These are phyloP conservation scores for Isichthys henryi DNA, from an alignment of 2,113 vertebrate species.

Conservation along the genomic window DNA sequence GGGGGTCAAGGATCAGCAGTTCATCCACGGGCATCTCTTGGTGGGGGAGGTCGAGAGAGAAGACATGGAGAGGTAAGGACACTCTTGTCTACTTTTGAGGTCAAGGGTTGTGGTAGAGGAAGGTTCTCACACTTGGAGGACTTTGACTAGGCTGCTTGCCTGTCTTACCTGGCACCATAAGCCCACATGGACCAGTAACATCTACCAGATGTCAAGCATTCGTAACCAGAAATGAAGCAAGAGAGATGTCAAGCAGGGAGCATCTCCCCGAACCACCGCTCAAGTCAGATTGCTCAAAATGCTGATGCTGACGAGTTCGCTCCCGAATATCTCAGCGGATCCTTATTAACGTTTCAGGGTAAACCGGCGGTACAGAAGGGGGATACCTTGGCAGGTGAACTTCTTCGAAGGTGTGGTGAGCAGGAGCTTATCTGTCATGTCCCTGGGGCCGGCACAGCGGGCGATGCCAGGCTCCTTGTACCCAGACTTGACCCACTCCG, in stretches of 20 bases:
- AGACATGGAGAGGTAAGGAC: conserved; percentile 14
- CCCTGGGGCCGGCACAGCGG: conserved; percentile 85
- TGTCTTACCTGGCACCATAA: conserved; percentile 84
- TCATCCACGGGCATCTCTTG: not conserved
- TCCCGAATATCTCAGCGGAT: not conserved
- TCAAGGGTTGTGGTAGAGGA: conserved; percentile 24
- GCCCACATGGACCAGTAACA: conserved; percentile 86
- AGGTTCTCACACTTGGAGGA: conserved; percentile 41
- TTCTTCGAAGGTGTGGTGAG: conserved; percentile 97
- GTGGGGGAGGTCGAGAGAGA: not conserved
- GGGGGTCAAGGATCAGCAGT: not conserved
- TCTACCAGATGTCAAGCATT: conserved; percentile 66
- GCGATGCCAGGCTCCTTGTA: conserved; percentile 98
- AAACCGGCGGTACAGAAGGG: not conserved
- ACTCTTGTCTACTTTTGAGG: conserved; percentile 21
- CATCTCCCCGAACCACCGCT: not conserved
- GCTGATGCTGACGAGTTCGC: not conserved
- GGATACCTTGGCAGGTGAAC: conserved; percentile 89
- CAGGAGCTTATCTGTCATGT: conserved; percentile 94
- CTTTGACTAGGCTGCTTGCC: conserved; percentile 40
- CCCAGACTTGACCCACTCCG: conserved; percentile 96
- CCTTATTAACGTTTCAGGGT: not conserved
- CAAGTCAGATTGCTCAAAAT: not conserved
- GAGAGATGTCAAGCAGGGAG: conserved; percentile 36
- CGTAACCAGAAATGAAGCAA: conserved; percentile 53